Base-by-base conservation (phyloP, 2,113 vertebrate genomes). In the Peromyscus polionotus region DNA sequence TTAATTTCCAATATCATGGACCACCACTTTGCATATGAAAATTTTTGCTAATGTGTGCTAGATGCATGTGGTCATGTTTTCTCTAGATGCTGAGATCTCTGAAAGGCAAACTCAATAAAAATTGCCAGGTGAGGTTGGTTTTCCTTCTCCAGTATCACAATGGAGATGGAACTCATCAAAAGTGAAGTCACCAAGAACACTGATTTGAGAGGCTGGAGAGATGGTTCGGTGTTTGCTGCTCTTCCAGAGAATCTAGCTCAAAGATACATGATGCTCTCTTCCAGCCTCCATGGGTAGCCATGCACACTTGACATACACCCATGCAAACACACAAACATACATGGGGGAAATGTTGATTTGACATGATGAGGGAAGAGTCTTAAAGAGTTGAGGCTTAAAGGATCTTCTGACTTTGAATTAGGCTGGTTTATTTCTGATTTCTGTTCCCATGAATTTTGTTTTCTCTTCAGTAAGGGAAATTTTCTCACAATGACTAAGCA, bases 41-140 rank as follows among this genome's bases (percentile, higher is more conserved):
- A 91, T 26, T 20, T 61, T 81, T 48, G 42, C 22, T 90, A 63
- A 79, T 81, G 85, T 87, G 42, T 81, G 24, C 63, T 59, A 19
- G 36, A n/a, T 20, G 24, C 36, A 42, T 77, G 20, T 45, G 22
- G 42, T 63, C 65, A 70, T 59, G 61, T 93, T 96, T 83, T 88
- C 91, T 88, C 59, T 84, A 93, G 68, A 54, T 75, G 63, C 94
- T 79, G 16, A 79, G 72, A 61, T 75, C 79, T 80, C 12, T 79
- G 28, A 95, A 97, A 75, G 0, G 48, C 14, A 97, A 87, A 13
- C 86, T 97, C 39, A 79, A 54, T 96, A 91, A 93, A 95, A 91
- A 5, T 72, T 33, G 4, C 1, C 42, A 68, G 61, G 68, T 72
- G 57, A 91, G 48, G 85, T 59, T 95, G 33, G 68, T 97, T 91